These are phyloP conservation scores for Sporophila hypoxantha DNA, from an alignment of 2,113 vertebrate species.

Conservation along the genomic window DNA sequence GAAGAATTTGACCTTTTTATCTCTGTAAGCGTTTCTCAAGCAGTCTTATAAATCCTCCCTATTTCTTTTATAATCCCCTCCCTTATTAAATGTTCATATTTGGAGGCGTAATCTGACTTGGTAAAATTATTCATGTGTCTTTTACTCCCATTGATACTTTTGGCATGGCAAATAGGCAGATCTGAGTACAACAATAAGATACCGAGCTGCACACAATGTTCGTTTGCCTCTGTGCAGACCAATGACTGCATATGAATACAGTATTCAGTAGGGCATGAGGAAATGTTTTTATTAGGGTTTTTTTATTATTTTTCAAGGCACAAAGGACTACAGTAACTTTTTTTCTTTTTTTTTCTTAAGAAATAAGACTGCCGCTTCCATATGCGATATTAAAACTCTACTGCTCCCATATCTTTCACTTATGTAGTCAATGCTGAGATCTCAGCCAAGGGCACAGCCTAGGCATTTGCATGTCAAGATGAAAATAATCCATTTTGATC, in stretches of 20 bases:
- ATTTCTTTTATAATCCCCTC: not conserved
- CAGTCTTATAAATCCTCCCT: not conserved
- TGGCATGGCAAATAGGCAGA: not conserved
- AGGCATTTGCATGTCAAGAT: conserved; percentile 57
- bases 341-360: not conserved
- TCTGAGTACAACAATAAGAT: not conserved
- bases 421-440: conserved; percentile 23
- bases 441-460: conserved; percentile 40
- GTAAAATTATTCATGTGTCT: not conserved
- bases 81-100: not conserved
- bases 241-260: not conserved
- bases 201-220: not conserved
- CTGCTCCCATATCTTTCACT: not conserved
- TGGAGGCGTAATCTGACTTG: not conserved
- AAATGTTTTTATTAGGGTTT: conserved; percentile 5
- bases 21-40: not conserved
- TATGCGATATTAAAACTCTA: not conserved
- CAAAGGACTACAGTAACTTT: not conserved
- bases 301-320: not conserved
- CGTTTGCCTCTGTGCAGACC: not conserved
- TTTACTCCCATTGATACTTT: not conserved
- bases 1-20: conserved; percentile 21
- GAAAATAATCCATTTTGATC: conserved; percentile 60
- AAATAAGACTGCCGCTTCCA: not conserved
- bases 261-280: not conserved